Base-by-base conservation (phyloP, 37 sponge, comb jelly and placozoan genomes). In the Halisarca cf. caerulea region DNA sequence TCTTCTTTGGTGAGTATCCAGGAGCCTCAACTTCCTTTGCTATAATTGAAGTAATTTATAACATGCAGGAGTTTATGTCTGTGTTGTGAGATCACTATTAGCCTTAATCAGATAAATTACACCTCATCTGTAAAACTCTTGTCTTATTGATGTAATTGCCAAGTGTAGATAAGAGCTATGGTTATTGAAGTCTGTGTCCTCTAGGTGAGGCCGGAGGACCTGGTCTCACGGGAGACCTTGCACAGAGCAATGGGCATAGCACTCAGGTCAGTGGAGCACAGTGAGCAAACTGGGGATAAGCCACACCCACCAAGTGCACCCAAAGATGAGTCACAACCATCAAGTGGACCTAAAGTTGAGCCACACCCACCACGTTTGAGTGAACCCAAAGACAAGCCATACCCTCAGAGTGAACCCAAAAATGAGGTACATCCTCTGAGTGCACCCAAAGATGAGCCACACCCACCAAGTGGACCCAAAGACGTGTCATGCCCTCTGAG, bases 231-330 rank as follows among this genome's bases (percentile, higher is more conserved):
- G 24, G 36, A 74, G 2, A 42, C 89, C 3, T 79, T 94, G 9
- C 95, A 77, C 39, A 72, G 47, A 28, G 95, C 95, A 0, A 94
- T 94, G 92, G 95, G 95, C 0, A 64, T 94, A 33, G 59, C 43
- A 27, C 6, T 79, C 2, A 44, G 36, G 45, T 74, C 77, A 74
- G 24, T 62, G 6, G 51, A 47, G 51, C 51, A 47, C 9, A 47
- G 51, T 11, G n/a, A n/a, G n/a, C n/a, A n/a, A n/a, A n/a, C n/a
- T n/a, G n/a, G n/a, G n/a, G n/a, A n/a, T n/a, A n/a, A n/a, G n/a
- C n/a, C n/a, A n/a, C n/a, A n/a, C n/a, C n/a, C n/a, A n/a, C 6
- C 9, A 6, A 47, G 51, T 11, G 11, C 9, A 47, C 51, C 51
- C 11, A 47, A 47, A 11, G 51, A 47, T 47, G 51, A 47, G 51